Base-by-base conservation (phyloP, 2,797 vertebrate species). In the Merluccius polli region DNA sequence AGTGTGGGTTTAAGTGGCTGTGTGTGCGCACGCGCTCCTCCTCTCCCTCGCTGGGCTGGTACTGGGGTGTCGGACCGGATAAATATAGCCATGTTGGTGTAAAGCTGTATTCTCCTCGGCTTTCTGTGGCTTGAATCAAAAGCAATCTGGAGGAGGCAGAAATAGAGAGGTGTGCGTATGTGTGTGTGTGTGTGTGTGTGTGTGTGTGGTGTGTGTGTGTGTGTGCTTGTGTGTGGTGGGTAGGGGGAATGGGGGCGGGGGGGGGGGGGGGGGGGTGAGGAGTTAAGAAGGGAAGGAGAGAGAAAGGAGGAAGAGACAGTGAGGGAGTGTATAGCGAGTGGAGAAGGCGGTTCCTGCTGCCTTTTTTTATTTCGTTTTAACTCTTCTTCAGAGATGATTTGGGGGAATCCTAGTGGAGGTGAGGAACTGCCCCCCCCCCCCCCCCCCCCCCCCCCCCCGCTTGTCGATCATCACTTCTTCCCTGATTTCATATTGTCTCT, bases 61-160 rank as follows among this genome's bases (percentile, higher is more conserved):
- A 87, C 88, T 88, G 85, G 88, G 83, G 84, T 91, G 89, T 89
- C 91, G 90, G 91, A 88, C 87, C 88, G 89, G 90, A 94, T 94
- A 94, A 93, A 93, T 94, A 93, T 93, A 94, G 91, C 89, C 79
- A 86, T 88, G 89, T 93, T 88, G 91, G 92, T 93, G 91, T 91
- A 87, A 91, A 91, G 87, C 90, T 89, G 89, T 90, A 90, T 88
- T 89, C 88, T 92, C 87, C 82, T 89, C 79, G 41, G 88, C 87
- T 31, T 92, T 92, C 92, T 92, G 89, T 91, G 93, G 91, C 90
- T 93, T 94, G 93, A 94, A 94, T 93, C 92, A 93, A 92, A 94
- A 93, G 90, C 91, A 92, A 93, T 94, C 92, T 93, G 90, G 92
- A 93, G 90, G 89, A 93, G 78, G 76, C 33, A 13, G 70, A 35